These are phyloP conservation scores for Himalopsyche tibetana DNA, from an alignment of 2,888 invertebrate genomes.

Conservation along the genomic window DNA sequence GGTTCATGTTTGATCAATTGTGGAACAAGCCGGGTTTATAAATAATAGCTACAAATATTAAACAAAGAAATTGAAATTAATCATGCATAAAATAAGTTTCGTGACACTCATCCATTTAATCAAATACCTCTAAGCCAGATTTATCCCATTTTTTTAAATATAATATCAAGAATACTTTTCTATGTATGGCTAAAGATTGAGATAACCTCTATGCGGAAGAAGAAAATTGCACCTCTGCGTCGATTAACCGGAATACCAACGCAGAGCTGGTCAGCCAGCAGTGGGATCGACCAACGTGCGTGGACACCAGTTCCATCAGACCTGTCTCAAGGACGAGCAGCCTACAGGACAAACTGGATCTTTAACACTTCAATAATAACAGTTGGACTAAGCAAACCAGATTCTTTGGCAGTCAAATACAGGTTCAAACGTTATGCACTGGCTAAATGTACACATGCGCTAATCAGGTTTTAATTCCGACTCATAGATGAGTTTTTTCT, in stretches of 20 bases:
- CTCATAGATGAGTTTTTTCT: not conserved
- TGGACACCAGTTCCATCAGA: slow-evolving; percentile 30
- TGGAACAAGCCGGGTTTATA: no score
- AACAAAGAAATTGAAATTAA: no score
- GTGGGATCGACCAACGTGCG: slow-evolving; percentile 9
- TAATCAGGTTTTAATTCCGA: slow-evolving; percentile 15
- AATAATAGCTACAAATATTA: no score
- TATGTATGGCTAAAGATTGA: not conserved
- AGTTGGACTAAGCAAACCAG: slow-evolving; percentile 27
- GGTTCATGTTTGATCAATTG: no score
- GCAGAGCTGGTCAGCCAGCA: slow-evolving; percentile 8
- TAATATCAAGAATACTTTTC: not conserved
- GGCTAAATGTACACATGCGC: not conserved
- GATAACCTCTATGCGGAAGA: not conserved
- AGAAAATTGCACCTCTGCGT: not conserved
- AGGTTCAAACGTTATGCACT: not conserved
- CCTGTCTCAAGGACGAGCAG: slow-evolving; percentile 26
- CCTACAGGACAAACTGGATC: slow-evolving; percentile 15
- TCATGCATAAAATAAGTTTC: no score
- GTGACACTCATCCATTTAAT: no score
- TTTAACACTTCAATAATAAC: slow-evolving; percentile 26
- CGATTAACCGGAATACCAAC: slow-evolving; percentile 28
- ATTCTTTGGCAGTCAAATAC: slow-evolving; percentile 16
- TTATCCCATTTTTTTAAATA: no score
- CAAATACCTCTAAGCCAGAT: no score